These are phyloP conservation scores for Pedetes capensis DNA, from an alignment of 2,113 vertebrate genomes.

Conservation along the genomic window DNA sequence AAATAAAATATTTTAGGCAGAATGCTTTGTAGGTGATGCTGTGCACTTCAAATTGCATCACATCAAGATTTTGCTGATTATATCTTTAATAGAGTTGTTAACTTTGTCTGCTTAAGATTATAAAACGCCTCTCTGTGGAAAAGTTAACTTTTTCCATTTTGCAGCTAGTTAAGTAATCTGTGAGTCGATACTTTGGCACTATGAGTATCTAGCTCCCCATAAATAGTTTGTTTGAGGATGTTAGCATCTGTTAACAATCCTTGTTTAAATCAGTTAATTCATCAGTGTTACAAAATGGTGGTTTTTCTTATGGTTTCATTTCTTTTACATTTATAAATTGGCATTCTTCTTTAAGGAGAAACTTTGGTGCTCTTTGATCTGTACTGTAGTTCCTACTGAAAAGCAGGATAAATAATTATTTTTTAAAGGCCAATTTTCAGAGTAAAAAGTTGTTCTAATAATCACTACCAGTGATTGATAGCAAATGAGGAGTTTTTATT, in stretches of 20 bases:
- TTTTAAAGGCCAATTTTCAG: neutral
- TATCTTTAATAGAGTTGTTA: neutral
- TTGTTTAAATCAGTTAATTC: neutral
- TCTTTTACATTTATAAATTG: neutral
- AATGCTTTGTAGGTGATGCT: neutral
- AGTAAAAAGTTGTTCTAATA: neutral
- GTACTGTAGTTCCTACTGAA: neutral
- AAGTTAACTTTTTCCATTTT: neutral
- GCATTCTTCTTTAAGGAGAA: slow-evolving; percentile 7
- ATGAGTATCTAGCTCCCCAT: neutral
- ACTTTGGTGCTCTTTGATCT: neutral
- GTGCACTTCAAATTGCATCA: neutral
- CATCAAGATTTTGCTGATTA: neutral
- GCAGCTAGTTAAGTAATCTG: neutral
- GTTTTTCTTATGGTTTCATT: neutral
- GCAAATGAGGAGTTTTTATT: neutral
- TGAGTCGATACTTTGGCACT: neutral
- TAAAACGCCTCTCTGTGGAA: neutral
- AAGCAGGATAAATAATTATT: neutral
- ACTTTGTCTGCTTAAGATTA: neutral
- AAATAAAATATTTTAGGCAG: neutral
- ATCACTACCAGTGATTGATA: neutral
- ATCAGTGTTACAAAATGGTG: neutral
- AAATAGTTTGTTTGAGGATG: neutral
- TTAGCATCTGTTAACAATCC: neutral